These are phyloP conservation scores for Aphaenogaster floridana DNA, from an alignment of 1,140 invertebrate species.

Conservation along the genomic window DNA sequence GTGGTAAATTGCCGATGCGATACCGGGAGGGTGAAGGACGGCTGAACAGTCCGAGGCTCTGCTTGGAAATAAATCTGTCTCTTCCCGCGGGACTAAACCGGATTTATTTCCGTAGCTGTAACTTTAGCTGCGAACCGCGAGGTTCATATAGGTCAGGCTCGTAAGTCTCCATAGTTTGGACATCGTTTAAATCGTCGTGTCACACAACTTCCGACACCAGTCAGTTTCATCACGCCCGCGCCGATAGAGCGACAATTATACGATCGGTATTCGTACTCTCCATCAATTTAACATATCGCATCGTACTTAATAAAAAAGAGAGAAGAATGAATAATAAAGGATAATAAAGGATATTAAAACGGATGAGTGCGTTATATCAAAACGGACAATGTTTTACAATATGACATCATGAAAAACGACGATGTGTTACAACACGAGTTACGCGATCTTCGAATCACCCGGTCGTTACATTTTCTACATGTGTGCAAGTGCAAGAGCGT, in stretches of 20 bases:
- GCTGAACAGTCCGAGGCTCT: conserved; percentile 50
- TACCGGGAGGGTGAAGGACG: not conserved
- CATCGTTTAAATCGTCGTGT: conserved; percentile 70
- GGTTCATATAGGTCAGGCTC: conserved; percentile 71
- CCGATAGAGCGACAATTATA: conserved; percentile 52
- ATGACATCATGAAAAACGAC: not conserved
- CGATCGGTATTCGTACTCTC: conserved; percentile 11
- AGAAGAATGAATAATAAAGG: not conserved
- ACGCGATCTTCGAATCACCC: not conserved
- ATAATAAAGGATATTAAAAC: not conserved
- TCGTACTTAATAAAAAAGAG: not conserved
- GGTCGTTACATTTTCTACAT: conserved; percentile 1
- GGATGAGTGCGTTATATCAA: not conserved
- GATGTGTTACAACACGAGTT: not conserved
- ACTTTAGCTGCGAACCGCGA: conserved; percentile 65
- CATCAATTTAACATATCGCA: conserved; percentile 7
- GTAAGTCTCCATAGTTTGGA: conserved; percentile 74
- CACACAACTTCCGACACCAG: conserved; percentile 52
- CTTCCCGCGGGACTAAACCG: conserved; percentile 73
- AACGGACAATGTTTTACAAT: not conserved
- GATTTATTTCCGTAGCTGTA: conserved; percentile 74
- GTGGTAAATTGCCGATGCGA: conserved; percentile 60
- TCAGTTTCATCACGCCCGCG: not conserved
- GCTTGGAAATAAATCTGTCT: conserved; percentile 75
- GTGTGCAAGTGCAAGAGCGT: conserved; percentile 1